A percentile compares a stretch with the other conserved stretches of the same genome.
These are phyloP conservation scores for Bathynomus jamesi DNA, from an alignment of 1,140 invertebrate species.

Conservation along the genomic window DNA sequence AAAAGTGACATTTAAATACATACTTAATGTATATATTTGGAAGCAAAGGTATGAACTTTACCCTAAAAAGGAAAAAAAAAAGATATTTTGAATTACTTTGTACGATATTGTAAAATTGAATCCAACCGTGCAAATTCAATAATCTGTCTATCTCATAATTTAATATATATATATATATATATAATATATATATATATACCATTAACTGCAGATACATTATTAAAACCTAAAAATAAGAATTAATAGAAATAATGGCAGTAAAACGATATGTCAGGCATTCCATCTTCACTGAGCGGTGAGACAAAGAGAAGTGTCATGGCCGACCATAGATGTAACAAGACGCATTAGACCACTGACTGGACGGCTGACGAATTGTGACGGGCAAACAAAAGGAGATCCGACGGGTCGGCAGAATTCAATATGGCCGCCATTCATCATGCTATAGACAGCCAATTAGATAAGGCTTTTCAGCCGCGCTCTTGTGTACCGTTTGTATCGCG, in stretches of 20 bases:
- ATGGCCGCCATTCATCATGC: conserved; percentile 29
- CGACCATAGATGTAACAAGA: not conserved
- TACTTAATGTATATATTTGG: too few relatives aligned
- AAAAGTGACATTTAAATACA: too few relatives aligned
- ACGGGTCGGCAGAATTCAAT: conserved; percentile 31
- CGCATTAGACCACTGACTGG: not conserved
- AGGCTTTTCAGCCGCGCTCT: conserved; percentile 15
- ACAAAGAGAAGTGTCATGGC: not conserved
- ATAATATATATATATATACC: too few relatives aligned
- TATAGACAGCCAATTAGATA: conserved; percentile 34
- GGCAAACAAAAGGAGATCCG: conserved; percentile 29
- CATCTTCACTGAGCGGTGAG: not conserved
- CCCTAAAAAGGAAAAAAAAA: too few relatives aligned
- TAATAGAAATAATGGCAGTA: not conserved
- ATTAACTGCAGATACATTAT: too few relatives aligned
- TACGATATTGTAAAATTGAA: too few relatives aligned
- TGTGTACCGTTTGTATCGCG: not conserved
- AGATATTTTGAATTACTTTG: too few relatives aligned
- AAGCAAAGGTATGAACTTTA: too few relatives aligned
- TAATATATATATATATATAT: too few relatives aligned
- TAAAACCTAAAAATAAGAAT: too few relatives aligned
- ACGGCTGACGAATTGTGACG: conserved; percentile 29
- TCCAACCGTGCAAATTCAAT: too few relatives aligned
- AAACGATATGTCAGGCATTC: not conserved
- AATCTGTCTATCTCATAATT: too few relatives aligned